Conservation (phyloP, 2,113 vertebrate species). For the human region DNA sequence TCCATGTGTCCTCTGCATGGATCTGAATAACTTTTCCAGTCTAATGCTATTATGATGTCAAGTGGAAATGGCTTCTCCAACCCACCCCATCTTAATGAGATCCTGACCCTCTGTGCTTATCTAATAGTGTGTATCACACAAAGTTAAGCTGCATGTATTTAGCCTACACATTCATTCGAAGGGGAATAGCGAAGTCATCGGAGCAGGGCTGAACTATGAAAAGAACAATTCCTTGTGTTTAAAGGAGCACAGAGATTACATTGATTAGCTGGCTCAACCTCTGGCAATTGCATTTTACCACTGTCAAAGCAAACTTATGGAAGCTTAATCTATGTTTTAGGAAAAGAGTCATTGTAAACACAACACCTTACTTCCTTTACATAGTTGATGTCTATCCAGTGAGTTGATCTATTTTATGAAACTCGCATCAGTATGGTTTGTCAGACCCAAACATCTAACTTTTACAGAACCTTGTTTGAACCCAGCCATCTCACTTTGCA, state of each 20-base stretch:
- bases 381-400: not conserved
- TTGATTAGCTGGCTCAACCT: not conserved
- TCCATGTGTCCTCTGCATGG: not conserved
- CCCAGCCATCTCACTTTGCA: not conserved
- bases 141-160: not conserved
- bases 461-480: not conserved
- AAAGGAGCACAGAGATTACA: not conserved
- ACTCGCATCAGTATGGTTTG: not conserved
- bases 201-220: not conserved
- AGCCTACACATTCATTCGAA: not conserved
- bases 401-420: not conserved
- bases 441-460: not conserved
- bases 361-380: not conserved
- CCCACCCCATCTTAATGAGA: not conserved
- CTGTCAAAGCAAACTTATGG: not conserved
- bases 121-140: not conserved
- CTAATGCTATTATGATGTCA: not conserved
- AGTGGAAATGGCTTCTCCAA: not conserved
- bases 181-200: not conserved
- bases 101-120: not conserved
- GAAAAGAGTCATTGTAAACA: not conserved
- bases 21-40: not conserved
- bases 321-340: not conserved
- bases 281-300: not conserved
- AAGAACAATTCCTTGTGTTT: not conserved